Conservation (phyloP, 92 coral and sea anemone species). For the Zoanthus sansibaricus region DNA sequence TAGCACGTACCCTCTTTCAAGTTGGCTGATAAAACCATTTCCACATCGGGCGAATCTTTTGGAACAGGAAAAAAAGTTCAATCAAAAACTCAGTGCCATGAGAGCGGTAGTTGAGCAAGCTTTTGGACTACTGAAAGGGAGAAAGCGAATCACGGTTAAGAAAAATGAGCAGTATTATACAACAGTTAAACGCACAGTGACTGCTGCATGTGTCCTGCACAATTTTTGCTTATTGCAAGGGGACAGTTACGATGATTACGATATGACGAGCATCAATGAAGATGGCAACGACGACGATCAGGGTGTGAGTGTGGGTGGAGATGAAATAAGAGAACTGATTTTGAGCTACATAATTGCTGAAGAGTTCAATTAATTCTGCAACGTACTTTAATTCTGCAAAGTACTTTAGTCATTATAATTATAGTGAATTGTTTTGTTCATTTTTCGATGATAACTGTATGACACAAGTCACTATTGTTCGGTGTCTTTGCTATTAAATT, state of each 20-base stretch:
- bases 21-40: constrained; percentile 58
- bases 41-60: constrained; percentile 41
- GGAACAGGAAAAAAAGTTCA: constrained; percentile 42
- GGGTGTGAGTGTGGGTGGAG: constrained; percentile 29
- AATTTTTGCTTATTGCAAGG: constrained; percentile 42
- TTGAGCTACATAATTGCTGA: constrained; percentile 31
- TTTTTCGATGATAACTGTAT: constrained; percentile 22
- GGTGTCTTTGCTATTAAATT: constrained; percentile 33
- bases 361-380: constrained; percentile 31
- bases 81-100: constrained; percentile 33
- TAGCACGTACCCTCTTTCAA: constrained; percentile 53
- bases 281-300: constrained; percentile 38
- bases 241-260: constrained; percentile 38
- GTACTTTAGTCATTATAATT: constrained; percentile 23
- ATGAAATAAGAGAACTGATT: constrained; percentile 39
- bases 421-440: constrained; percentile 34
- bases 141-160: constrained; percentile 47
- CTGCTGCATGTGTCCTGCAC: constrained; percentile 39
- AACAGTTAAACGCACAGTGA: constrained; percentile 39
- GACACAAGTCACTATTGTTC: constrained; percentile 39
- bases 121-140: constrained; percentile 49
- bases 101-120: constrained; percentile 45
- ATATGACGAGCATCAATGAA: constrained; percentile 35
- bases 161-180: constrained; percentile 38
- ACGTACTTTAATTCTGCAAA: constrained; percentile 21